Conservation (phyloP, 2,113 vertebrate species). For the Pelecanoides urinatrix region DNA sequence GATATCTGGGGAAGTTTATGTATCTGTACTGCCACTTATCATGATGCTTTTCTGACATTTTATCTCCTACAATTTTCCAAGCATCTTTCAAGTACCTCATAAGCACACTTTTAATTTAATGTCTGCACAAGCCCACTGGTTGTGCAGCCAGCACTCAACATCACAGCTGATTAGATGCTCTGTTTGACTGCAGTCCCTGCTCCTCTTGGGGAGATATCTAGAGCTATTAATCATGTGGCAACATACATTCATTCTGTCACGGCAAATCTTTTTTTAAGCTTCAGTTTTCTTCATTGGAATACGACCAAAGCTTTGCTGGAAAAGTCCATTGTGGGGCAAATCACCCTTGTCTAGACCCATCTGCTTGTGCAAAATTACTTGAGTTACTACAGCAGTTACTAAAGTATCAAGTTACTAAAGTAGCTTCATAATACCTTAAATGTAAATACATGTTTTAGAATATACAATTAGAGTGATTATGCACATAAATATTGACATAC, state of each 20-base stretch:
- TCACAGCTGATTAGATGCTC: not conserved
- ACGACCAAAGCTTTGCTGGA: not conserved
- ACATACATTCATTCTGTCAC: not conserved
- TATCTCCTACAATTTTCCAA: slow-evolving; percentile 12
- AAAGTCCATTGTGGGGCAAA: not conserved
- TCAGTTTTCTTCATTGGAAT: not conserved
- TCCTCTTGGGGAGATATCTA: not conserved
- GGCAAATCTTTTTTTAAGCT: not conserved
- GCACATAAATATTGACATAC: not conserved
- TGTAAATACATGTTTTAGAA: not conserved
- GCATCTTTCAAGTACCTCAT: not conserved
- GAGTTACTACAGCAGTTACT: not conserved
- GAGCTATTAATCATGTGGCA: not conserved
- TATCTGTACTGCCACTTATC: not conserved
- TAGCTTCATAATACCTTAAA: not conserved
- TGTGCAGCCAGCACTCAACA: not conserved
- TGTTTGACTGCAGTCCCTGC: not conserved
- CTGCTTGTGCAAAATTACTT: not conserved
- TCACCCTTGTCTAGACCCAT: not conserved
- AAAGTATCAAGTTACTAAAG: not conserved
- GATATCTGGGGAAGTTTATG: not conserved
- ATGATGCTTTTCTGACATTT: slow-evolving; percentile 10
- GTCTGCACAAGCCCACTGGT: not conserved
- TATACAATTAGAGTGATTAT: not conserved
- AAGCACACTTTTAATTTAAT: not conserved